Base-by-base conservation (phyloP, 2,797 vertebrate genomes). In the Ctenopoma multispine region DNA sequence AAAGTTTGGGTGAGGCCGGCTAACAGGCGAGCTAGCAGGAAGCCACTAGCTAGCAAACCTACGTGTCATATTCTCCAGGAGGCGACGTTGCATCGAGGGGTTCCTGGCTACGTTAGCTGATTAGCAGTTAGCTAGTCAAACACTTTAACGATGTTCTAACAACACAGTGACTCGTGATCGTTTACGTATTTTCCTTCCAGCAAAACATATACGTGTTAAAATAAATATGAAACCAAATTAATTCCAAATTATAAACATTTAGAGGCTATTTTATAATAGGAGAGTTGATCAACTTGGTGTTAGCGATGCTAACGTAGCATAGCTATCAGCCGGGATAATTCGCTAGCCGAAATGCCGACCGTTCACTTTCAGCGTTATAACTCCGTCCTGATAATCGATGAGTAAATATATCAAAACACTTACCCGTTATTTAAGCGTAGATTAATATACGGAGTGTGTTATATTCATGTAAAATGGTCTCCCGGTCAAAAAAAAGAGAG, bases 51-150 rank as follows among this genome's bases (percentile, higher is more conserved):
- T 44, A 46, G 44, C 44, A 34, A 34, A 34, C 31, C 31, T 91
- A 93, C 92, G 92, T 93, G 92, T 93, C 92, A 93, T 83, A 78
- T 87, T 87, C 81, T 78, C 36, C 13, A 5, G 38, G 23, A 80
- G 83, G 72, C 85, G 79, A 92, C 91, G 89, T 90, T 73, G 90
- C 89, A 85, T 53, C 77, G 46, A 72, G 12, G 0, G 53, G 63
- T 18, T 60, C 34, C 44, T 36, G 14, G 81, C 79, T 72, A 55
- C 50, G 56, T 36, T 76, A 68, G 86, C 86, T 74, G 71, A 67
- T 36, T 63, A 63, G 62, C 69, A 34, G 34, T 46, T 81, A 81
- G 68, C 81, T 23, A 4, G 0, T 67, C 3, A 75, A 63, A 72
- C 17, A 21, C 64, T 27, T 57, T 2, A 21, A 24, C 13, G 2